Conservation (phyloP, 2,888 invertebrate genomes). For the Eupsilia transversa region DNA sequence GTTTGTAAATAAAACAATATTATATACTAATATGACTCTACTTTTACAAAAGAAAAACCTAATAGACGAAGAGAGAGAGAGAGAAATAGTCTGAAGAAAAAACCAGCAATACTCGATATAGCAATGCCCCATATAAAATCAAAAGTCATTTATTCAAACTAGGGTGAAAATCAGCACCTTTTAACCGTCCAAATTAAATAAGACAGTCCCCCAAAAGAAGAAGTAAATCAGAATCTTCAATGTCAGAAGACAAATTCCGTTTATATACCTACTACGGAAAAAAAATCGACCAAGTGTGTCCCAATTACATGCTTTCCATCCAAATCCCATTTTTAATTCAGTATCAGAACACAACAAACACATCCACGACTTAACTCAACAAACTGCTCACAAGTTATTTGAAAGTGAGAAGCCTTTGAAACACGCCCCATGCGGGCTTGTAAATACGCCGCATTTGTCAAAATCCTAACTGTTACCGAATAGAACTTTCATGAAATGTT, state of each 20-base stretch:
- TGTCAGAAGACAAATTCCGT: neutral
- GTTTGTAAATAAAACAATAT: neutral
- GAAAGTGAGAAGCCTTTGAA: constrained; percentile 42
- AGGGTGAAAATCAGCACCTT: too few species aligned
- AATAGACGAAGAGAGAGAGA: too few species aligned
- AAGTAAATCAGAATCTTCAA: neutral
- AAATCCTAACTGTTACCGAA: constrained; percentile 26
- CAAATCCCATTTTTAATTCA: neutral
- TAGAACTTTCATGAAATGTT: constrained; percentile 22
- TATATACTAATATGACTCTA: neutral
- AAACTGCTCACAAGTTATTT: constrained; percentile 34
- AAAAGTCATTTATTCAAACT: too few species aligned
- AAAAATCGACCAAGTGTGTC: neutral
- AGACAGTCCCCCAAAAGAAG: too few species aligned
- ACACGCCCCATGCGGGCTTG: constrained; percentile 34
- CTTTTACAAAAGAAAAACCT: too few species aligned
- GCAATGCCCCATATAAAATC: too few species aligned
- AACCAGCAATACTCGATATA: neutral
- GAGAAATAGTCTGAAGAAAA: neutral
- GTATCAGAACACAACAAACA: constrained; percentile 4
- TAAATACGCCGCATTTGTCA: constrained; percentile 46
- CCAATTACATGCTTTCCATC: neutral
- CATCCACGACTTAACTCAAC: neutral
- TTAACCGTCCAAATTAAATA: too few species aligned
- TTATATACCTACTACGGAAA: too few species aligned